Evolutionary conservation across 2,888 invertebrate genomes (phyloP).

Genomic region (Catocala fraxini): DNA sequence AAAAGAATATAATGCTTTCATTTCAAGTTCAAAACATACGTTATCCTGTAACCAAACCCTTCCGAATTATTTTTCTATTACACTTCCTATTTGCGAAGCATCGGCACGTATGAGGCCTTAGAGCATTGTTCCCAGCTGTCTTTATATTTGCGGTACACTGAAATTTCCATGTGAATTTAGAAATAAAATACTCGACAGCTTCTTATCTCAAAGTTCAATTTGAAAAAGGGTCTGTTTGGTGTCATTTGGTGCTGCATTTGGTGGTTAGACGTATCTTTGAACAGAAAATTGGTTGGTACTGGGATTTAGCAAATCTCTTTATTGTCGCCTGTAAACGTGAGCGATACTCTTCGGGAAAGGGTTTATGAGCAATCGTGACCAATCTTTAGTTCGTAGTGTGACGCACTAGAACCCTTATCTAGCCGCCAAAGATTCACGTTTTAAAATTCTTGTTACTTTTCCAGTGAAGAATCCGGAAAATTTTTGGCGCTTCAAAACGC

Average conservation of each 20-base stretch:
- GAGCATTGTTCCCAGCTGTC: constrained; percentile 37
- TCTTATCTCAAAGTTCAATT: constrained; percentile 40
- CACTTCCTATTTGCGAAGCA: constrained; percentile 29
- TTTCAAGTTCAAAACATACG: constrained; percentile 3
- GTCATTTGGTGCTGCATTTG: not conserved
- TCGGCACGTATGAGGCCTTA: constrained; percentile 37
- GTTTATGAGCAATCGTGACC: not conserved
- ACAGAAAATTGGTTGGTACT: not conserved
- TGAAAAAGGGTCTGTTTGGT: constrained; percentile 25
- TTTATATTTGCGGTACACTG: constrained; percentile 26
- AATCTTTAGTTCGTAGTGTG: not conserved
- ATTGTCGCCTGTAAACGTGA: not conserved
- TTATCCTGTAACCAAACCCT: constrained; percentile 19
- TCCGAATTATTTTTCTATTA: constrained; percentile 40
- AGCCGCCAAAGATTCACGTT: too few relatives aligned
- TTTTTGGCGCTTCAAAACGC: too few relatives aligned
- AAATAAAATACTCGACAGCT: constrained; percentile 27
- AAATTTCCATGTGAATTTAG: constrained; percentile 12
- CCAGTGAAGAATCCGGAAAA: too few relatives aligned
- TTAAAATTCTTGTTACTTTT: too few relatives aligned
- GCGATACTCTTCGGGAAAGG: not conserved
- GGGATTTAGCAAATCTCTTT: not conserved
- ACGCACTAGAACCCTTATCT: too few relatives aligned
- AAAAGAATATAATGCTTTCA: not conserved
- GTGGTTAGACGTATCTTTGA: constrained; percentile 1